These are phyloP conservation scores for Botia kubotai DNA, from an alignment of 2,797 vertebrate genomes.

Conservation along the genomic window DNA sequence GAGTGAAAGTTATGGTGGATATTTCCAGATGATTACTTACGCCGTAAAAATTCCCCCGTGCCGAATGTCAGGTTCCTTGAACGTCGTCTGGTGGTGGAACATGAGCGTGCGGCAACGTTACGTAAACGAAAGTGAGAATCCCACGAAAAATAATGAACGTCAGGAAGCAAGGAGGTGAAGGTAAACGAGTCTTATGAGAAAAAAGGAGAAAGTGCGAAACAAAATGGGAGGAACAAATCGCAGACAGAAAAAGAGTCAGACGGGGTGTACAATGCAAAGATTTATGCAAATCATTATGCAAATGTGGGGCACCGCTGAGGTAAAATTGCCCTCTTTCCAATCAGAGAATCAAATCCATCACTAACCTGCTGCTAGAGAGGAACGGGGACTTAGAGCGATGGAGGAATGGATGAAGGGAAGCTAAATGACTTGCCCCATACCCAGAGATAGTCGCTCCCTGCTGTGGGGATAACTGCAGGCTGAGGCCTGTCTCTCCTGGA, in stretches of 20 bases:
- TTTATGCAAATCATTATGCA: constrained; percentile 65
- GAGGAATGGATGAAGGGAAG: constrained; percentile 58
- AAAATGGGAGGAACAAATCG: constrained; percentile 4
- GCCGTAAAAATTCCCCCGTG: constrained; percentile 16
- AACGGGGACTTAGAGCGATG: constrained; percentile 31
- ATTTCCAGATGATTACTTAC: constrained; percentile 39
- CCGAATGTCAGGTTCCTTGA: constrained; percentile 28
- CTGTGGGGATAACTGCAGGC: constrained; percentile 65
- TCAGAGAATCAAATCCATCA: constrained; percentile 66
- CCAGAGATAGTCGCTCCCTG: constrained; percentile 61
- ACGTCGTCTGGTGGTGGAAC: constrained; percentile 29
- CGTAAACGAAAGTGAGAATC: constrained; percentile 30
- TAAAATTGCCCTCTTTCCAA: constrained; percentile 64
- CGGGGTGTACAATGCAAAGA: constrained; percentile 47
- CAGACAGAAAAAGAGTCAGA: constrained; percentile 20
- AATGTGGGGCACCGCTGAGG: constrained; percentile 56
- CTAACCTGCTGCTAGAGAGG: constrained; percentile 53
- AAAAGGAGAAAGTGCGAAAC: constrained; percentile 6
- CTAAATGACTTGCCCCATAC: constrained; percentile 58
- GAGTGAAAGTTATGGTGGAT: constrained; percentile 28
- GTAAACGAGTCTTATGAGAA: constrained; percentile 31
- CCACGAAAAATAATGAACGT: constrained; percentile 14
- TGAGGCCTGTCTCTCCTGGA: constrained; percentile 62
- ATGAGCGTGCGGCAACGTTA: constrained; percentile 21
- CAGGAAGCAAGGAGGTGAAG: neutral